Evolutionary conservation across 2,113 vertebrate species (phyloP).

Genomic region (Dunckerocampus dactyliophorus): DNA sequence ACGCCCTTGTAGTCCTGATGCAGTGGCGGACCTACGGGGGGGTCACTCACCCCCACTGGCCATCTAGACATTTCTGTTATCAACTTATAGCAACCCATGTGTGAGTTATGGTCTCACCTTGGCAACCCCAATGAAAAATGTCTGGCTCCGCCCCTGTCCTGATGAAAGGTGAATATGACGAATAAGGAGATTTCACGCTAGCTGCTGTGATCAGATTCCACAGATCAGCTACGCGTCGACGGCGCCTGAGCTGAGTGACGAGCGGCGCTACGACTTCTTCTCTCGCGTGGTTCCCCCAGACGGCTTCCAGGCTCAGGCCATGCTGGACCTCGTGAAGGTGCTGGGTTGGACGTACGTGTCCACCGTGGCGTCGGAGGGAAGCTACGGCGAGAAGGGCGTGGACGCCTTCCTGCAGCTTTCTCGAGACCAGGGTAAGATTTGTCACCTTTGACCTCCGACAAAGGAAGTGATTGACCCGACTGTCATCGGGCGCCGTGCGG

Average conservation of each 20-base stretch:
- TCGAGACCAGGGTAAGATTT: conserved; percentile 88
- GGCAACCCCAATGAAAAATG: too few relatives aligned
- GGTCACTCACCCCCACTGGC: too few relatives aligned
- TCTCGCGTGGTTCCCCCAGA: conserved; percentile 96
- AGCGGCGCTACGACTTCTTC: conserved; percentile 98
- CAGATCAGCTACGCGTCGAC: conserved; percentile 99
- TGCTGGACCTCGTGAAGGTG: conserved; percentile 95
- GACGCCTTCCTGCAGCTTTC: conserved; percentile 97
- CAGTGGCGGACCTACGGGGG: too few relatives aligned
- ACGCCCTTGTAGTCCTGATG: too few relatives aligned
- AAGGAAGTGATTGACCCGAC: too few relatives aligned
- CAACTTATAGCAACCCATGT: too few relatives aligned
- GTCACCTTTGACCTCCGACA: neutral
- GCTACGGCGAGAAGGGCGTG: conserved; percentile 95
- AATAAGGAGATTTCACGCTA: too few relatives aligned
- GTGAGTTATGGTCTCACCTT: too few relatives aligned
- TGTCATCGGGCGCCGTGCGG: too few relatives aligned
- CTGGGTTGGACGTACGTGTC: conserved; percentile 96
- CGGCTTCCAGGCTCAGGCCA: conserved; percentile 97
- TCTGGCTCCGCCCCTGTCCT: too few relatives aligned
- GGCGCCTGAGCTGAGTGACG: conserved; percentile 93
- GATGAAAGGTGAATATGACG: too few relatives aligned
- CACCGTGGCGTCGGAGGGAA: conserved; percentile 94
- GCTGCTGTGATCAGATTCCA: conserved; percentile 78
- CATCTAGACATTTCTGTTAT: too few relatives aligned